Conservation (phyloP, 2,888 invertebrate species). For the Eupithecia tripunctaria region DNA sequence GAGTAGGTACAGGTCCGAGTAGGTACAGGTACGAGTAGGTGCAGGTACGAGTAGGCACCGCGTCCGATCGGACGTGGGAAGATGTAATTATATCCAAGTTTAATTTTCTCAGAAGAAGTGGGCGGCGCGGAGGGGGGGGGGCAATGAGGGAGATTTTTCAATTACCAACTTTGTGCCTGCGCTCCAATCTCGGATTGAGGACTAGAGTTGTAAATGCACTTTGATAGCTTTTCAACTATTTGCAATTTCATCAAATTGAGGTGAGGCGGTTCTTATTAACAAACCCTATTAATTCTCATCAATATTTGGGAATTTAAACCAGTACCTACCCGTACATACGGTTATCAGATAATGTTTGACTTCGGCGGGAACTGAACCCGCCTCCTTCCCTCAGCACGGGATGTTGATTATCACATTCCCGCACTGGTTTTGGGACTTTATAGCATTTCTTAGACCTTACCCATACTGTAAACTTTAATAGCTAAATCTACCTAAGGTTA, state of each 20-base stretch:
- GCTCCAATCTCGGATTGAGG: slow-evolving; percentile 74
- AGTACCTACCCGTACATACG: no score
- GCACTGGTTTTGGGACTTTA: no score
- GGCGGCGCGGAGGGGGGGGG: slow-evolving; percentile 33
- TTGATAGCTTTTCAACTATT: not conserved
- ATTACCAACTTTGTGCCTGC: slow-evolving; percentile 80
- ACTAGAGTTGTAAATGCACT: slow-evolving; percentile 48
- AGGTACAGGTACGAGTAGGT: no score
- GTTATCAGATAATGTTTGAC: no score
- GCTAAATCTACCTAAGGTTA: no score
- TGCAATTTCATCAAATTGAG: not conserved
- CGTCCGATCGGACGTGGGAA: slow-evolving; percentile 35
- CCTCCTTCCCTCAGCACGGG: no score
- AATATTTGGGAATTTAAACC: no score
- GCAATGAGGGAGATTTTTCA: slow-evolving; percentile 74
- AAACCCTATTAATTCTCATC: not conserved
- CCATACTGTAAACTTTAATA: no score
- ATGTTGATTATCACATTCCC: no score
- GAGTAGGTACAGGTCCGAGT: no score
- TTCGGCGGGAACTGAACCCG: no score
- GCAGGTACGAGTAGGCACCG: slow-evolving; percentile 9
- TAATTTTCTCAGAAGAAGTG: slow-evolving; percentile 47
- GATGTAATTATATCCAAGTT: slow-evolving; percentile 59
- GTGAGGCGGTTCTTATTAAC: not conserved
- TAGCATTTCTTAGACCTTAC: no score